Evolutionary conservation across 2,888 invertebrate species (phyloP).

Genomic region (Troides oblongomaculatus): DNA sequence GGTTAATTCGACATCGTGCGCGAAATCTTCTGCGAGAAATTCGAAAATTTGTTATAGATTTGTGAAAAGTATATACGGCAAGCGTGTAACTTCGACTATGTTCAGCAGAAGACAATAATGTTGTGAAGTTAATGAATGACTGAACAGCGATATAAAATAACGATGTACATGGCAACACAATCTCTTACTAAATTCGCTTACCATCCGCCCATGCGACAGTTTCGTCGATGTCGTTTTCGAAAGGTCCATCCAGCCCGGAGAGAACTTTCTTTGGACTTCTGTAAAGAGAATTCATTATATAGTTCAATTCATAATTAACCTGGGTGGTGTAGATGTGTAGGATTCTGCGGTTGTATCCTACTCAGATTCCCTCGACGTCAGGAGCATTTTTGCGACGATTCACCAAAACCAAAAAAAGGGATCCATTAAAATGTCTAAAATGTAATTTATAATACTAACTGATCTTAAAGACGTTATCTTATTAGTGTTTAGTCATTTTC

Average conservation of each 20-base stretch:
- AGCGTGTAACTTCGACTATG: no score
- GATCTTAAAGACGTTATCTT: no score
- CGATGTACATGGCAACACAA: not conserved
- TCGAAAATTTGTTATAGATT: slow-evolving; percentile 7
- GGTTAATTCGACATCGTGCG: slow-evolving; percentile 82
- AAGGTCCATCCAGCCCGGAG: slow-evolving; percentile 50
- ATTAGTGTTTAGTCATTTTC: no score
- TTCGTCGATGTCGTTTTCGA: slow-evolving; percentile 49
- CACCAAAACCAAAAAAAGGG: no score
- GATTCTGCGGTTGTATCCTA: not conserved
- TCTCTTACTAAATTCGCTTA: slow-evolving; percentile 45
- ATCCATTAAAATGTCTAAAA: no score
- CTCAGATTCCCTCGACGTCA: not conserved
- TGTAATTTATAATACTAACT: no score
- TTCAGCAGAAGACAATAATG: no score
- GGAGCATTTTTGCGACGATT: no score
- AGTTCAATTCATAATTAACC: not conserved
- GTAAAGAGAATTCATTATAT: slow-evolving; percentile 31
- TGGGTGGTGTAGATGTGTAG: not conserved
- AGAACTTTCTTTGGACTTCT: slow-evolving; percentile 69
- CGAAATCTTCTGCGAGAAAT: slow-evolving; percentile 81
- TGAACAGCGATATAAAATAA: no score
- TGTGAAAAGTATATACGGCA: not conserved
- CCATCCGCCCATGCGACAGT: slow-evolving; percentile 74
- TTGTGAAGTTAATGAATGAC: no score